These are phyloP conservation scores for Pseudorasbora parva DNA, from an alignment of 2,113 vertebrate species.

Conservation along the genomic window DNA sequence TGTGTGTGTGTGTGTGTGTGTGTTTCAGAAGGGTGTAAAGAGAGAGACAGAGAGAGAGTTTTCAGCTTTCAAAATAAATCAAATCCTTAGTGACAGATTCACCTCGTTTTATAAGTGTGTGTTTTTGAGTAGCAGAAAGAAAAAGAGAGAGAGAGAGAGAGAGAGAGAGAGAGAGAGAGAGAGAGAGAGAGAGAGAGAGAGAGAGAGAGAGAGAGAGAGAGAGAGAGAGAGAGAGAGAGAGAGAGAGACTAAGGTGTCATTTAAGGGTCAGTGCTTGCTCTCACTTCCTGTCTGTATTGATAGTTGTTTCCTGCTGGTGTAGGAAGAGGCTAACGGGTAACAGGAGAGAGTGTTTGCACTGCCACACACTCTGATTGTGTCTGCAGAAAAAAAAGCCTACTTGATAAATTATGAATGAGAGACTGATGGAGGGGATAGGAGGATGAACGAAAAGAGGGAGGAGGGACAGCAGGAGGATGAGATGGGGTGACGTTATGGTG, in stretches of 20 bases:
- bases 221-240: too few species aligned
- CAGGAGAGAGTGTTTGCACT: slow-evolving; percentile 66
- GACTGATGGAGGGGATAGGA: slow-evolving; percentile 72
- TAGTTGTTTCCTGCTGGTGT: slow-evolving; percentile 75
- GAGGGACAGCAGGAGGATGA: slow-evolving; percentile 45
- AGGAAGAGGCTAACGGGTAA: slow-evolving; percentile 74
- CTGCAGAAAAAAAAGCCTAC: slow-evolving; percentile 73
- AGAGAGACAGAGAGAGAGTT: background rate
- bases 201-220: background rate
- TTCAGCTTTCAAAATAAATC: slow-evolving; percentile 28
- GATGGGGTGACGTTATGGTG: slow-evolving; percentile 62
- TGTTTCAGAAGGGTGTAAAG: background rate
- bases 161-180: too few species aligned
- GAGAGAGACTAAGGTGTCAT: slow-evolving; percentile 61
- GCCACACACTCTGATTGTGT: slow-evolving; percentile 68
- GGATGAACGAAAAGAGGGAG: slow-evolving; percentile 42
- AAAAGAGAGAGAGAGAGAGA: too few species aligned
- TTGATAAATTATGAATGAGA: slow-evolving; percentile 82
- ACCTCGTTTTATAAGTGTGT: slow-evolving; percentile 22
- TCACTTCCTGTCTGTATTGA: slow-evolving; percentile 79
- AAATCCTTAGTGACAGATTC: slow-evolving; percentile 14
- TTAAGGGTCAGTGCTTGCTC: slow-evolving; percentile 72
- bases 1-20: slow-evolving; percentile 32
- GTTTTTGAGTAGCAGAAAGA: slow-evolving; percentile 12
- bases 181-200: too few species aligned